Conservation (phyloP, 30 jellyfish, hydroid and myxozoan species). For the Turritopsis dohrnii region DNA sequence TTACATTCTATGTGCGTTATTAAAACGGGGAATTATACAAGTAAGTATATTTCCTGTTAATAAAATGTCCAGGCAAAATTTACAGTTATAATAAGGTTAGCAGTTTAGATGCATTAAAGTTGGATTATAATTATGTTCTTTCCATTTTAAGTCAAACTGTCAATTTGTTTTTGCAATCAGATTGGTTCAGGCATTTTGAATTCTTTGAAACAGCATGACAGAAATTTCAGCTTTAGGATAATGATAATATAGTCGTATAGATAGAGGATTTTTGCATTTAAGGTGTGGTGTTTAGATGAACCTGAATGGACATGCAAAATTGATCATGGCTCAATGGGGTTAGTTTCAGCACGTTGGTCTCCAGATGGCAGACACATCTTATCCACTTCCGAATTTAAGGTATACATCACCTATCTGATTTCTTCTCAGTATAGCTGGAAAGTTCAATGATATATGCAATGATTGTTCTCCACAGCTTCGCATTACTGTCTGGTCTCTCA, state of each 20-base stretch:
- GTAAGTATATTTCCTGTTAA: conserved; percentile 16
- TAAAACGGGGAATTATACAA: conserved; percentile 74
- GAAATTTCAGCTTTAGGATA: too few relatives aligned
- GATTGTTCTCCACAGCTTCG: conserved; percentile 51
- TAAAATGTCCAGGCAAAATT: background rate
- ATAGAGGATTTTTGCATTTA: background rate
- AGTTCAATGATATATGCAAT: background rate
- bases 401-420: background rate
- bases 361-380: conserved; percentile 93
- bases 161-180: too few relatives aligned
- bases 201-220: background rate
- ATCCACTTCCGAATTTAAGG: conserved; percentile 88
- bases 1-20: conserved; percentile 59
- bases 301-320: conserved; percentile 93
- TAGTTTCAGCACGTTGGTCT: conserved; percentile 71
- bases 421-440: background rate
- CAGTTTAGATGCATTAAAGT: background rate
- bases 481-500: conserved; percentile 91
- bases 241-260: too few relatives aligned
- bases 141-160: too few relatives aligned
- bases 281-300: conserved; percentile 94
- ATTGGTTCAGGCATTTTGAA: too few relatives aligned
- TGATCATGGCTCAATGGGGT: conserved; percentile 93
- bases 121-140: too few relatives aligned
- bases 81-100: background rate